A percentile compares a stretch with the other conserved stretches of the same genome.
phyloP scores from a whole-genome alignment of 1,140 invertebrate genomes.

The Drosophila albomicans region DNA sequence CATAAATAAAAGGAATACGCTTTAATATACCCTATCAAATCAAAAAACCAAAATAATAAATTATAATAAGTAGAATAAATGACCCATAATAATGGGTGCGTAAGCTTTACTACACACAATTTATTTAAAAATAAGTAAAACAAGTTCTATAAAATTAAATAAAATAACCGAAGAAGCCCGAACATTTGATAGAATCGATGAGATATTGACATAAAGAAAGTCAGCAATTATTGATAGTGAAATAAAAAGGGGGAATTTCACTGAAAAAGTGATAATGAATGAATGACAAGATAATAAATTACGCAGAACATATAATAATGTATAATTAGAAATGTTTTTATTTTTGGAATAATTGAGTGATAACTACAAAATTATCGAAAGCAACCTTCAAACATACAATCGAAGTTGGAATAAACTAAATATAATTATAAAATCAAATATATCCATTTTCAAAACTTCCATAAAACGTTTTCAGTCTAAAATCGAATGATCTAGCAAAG shows the following conservation, averaged over 20 bases:
- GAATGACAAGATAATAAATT: not conserved
- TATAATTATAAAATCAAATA: no score
- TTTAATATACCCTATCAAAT: no score
- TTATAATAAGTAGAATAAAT: no score
- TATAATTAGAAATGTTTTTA: constrained; percentile 2
- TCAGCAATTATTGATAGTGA: not conserved
- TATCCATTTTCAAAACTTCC: no score
- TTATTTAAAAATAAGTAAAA: no score
- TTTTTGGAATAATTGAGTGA: not conserved
- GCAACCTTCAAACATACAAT: not conserved
- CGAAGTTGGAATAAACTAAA: not conserved
- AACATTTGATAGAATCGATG: not conserved
- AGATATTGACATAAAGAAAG: not conserved
- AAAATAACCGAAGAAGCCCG: not conserved
- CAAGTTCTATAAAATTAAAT: no score
- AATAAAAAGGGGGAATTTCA: not conserved
- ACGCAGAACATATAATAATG: not conserved
- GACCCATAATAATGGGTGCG: no score
- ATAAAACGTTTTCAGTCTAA: not conserved
- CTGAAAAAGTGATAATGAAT: not conserved
- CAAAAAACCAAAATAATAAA: no score
- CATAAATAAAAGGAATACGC: no score
- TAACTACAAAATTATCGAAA: not conserved
- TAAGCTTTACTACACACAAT: no score
- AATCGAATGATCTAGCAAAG: not conserved